Evolutionary conservation across 2,888 invertebrate species (phyloP).

Genomic region (Globia sparganii): DNA sequence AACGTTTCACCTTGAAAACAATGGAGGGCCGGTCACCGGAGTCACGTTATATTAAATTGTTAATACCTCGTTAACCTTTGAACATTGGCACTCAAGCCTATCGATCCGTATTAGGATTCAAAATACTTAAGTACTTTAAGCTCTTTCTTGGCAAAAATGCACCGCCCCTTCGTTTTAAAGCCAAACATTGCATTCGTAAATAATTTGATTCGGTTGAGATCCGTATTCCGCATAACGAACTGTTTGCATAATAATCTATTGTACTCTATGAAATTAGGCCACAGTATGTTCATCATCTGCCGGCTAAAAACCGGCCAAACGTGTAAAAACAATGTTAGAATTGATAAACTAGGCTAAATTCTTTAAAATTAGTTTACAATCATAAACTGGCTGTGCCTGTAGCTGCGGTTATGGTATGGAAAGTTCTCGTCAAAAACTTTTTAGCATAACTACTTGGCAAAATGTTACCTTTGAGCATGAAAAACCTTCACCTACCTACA

Average conservation of each 20-base stretch:
- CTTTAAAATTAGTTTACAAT: constrained; percentile 39
- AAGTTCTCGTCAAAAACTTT: constrained; percentile 1
- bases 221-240: constrained; percentile 44
- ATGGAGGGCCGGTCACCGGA: constrained; percentile 70
- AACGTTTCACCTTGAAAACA: constrained; percentile 74
- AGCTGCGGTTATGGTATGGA: neutral
- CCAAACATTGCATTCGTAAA: constrained; percentile 36
- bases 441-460: constrained; percentile 1
- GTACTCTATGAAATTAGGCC: constrained; percentile 58
- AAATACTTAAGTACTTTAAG: constrained; percentile 63
- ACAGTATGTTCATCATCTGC: constrained; percentile 58
- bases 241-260: constrained; percentile 57
- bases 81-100: constrained; percentile 68
- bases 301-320: constrained; percentile 54
- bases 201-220: constrained; percentile 45
- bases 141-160: constrained; percentile 9
- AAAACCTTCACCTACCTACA: neutral
- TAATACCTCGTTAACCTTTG: constrained; percentile 79
- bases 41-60: constrained; percentile 74
- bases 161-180: constrained; percentile 36
- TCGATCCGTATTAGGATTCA: constrained; percentile 68
- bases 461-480: neutral
- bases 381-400: neutral
- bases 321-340: constrained; percentile 50
- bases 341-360: constrained; percentile 45